Evolutionary conservation across 2,797 vertebrate genomes (phyloP), one percentile per base, ranked within the genome.

Genomic region (Tokudaia muenninki): DNA sequence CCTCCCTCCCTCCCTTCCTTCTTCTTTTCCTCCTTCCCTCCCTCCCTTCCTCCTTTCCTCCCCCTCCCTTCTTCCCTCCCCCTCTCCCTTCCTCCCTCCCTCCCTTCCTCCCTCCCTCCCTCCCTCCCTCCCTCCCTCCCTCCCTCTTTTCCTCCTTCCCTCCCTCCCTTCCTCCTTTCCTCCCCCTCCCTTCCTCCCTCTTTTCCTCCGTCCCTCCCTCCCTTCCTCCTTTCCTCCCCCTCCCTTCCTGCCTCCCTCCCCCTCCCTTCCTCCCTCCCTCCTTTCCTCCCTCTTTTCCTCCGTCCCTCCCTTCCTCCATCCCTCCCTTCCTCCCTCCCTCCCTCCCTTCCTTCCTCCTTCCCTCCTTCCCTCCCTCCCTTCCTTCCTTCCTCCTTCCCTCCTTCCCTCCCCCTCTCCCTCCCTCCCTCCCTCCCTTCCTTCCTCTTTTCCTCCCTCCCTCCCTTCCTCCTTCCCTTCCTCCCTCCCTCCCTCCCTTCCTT

Each of bases 381-480:
- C 79, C 37, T 59, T 31, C 37, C 16, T 41, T 1, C 12, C 6
- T 31, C 4, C 3, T n/a, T n/a, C n/a, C n/a, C n/a, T n/a, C 7
- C 29, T 37, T 0, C 21, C 59, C 21, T 24, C 19, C 34, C 2
- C 47, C 2, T 29, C 7, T 65, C 16, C 19, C n/a, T 59, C n/a
- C 37, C 13, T 47, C 9, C 19, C 4, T 7, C 3, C 6, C 3
- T 41, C 1, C 59, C 0, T 3, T 12, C 19, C 52, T 37, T 2
- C 19, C 34, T 44, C 1, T 21, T 11, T 81, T 17, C 21, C 4
- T 31, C 24, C 29, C 4, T 41, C 34, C 29, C 61, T 29, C 12
- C 26, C 24, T 16, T 10, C 82, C n/a, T 52, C 31, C 44, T 10
- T 47, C n/a, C 3, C 11, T 31, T 24, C 5, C 3, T 11, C 9